Base-by-base conservation (phyloP, 2,113 vertebrate genomes). In the Eretmochelys imbricata region DNA sequence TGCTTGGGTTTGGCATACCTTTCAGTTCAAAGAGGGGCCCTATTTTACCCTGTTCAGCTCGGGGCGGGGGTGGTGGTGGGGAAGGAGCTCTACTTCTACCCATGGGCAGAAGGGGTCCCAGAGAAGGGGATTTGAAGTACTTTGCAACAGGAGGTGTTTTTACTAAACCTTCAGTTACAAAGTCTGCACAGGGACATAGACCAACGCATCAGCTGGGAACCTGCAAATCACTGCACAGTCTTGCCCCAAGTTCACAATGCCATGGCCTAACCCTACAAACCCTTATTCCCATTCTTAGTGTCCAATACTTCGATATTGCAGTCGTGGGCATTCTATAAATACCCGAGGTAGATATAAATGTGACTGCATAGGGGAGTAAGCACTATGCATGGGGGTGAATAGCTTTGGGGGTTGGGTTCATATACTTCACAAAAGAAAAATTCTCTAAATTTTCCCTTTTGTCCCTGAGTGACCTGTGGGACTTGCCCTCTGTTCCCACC, bases 31-130 rank as follows among this genome's bases (percentile, higher is more conserved):
- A 72, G n/a, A 72, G n/a, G 8, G n/a, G 35, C 19, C n/a, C 69
- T 38, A 42, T 38, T 38, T 72, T 72, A 38, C 35, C 69, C 69
- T 72, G n/a, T 72, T 72, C n/a, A n/a, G 65, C 65, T 11, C 5
- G 5, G 8, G 12, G 6, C 5, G 6, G 1, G 35, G 17, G 42
- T 42, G 42, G 42, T 42, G n/a, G 19, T 17, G 5, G n/a, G 8
- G 17, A 19, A 22, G 14, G 65, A 17, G 17, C 10, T n/a, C 29
- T 62, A 17, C 62, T n/a, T 8, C 31, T 42, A 5, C 53, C 38
- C 22, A 35, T 46, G 10, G 49, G 16, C 20, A 24, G 19, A 54
- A 12, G 17, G 19, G 49, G 25, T 35, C 31, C 48, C 27, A 11
- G 48, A 31, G 13, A 4, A 50, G 31, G 35, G 17, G 10, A 11